phyloP scores from a whole-genome alignment of 2,888 invertebrate species.

The Aphrophora alni region DNA sequence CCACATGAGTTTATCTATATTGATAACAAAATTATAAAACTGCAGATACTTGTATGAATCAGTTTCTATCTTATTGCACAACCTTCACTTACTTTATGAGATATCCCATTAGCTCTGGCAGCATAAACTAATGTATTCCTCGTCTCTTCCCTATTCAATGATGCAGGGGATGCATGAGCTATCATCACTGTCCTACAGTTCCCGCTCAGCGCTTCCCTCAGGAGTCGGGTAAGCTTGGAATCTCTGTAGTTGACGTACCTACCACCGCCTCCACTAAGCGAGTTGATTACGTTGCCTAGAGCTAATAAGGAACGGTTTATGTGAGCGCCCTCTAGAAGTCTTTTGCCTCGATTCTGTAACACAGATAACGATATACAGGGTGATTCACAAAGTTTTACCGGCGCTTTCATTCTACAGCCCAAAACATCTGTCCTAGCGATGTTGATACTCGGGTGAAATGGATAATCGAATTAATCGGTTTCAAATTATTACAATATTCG shows the following conservation, averaged over 20 bases:
- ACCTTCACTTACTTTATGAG: conserved; percentile 71
- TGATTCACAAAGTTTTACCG: no score
- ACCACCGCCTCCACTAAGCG: conserved; percentile 75
- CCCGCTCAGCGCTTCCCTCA: conserved; percentile 87
- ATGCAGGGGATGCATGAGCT: conserved; percentile 90
- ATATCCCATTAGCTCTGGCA: conserved; percentile 90
- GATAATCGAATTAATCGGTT: no score
- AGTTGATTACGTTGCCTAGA: conserved; percentile 95
- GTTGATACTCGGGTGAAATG: no score
- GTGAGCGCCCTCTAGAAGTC: conserved; percentile 91
- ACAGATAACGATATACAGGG: not conserved
- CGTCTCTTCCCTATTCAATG: conserved; percentile 85
- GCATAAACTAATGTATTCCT: conserved; percentile 94
- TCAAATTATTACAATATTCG: no score
- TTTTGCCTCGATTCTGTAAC: conserved; percentile 77
- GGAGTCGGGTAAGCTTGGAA: conserved; percentile 89
- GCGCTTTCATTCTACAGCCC: no score
- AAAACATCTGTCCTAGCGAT: no score
- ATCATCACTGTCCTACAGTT: conserved; percentile 97
- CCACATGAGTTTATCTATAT: no score
- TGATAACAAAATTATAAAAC: no score
- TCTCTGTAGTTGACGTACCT: conserved; percentile 95
- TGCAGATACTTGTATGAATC: no score
- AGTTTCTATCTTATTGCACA: no score
- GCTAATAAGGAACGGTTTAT: conserved; percentile 92